Evolutionary conservation across 2,888 invertebrate genomes (phyloP).

Genomic region (Chaetogeoica ovagalla): DNA sequence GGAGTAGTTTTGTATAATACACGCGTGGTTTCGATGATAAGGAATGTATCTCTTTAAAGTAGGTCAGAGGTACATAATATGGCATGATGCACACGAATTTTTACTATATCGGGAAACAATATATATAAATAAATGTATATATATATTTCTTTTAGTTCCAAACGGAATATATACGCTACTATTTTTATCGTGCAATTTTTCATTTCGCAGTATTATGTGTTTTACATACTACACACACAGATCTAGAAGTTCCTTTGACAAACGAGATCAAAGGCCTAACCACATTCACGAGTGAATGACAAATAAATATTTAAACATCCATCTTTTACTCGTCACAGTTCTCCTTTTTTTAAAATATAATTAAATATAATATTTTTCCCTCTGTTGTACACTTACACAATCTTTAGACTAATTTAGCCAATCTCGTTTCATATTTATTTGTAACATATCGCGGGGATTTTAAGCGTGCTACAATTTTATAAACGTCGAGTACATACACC

Average conservation of each 20-base stretch:
- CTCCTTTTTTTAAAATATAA: not conserved
- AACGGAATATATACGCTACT: not conserved
- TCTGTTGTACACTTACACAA: no score
- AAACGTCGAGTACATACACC: no score
- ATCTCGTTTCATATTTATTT: no score
- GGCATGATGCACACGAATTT: not conserved
- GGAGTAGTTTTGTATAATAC: constrained; percentile 1
- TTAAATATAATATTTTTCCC: no score
- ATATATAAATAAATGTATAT: not conserved
- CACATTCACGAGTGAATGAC: not conserved
- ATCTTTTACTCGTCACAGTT: not conserved
- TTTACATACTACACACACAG: not conserved
- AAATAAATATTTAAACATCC: not conserved
- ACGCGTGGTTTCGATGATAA: no score
- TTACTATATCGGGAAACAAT: not conserved
- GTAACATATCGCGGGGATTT: no score
- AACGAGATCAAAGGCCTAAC: not conserved
- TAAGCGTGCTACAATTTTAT: no score
- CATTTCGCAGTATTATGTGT: no score
- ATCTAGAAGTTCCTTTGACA: not conserved
- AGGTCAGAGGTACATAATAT: constrained; percentile 1
- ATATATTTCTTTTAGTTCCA: not conserved
- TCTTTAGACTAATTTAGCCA: no score
- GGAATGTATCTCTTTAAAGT: not conserved
- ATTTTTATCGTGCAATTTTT: not conserved